Base-by-base conservation (phyloP, 2,113 vertebrate species). In the Silurus meridionalis region DNA sequence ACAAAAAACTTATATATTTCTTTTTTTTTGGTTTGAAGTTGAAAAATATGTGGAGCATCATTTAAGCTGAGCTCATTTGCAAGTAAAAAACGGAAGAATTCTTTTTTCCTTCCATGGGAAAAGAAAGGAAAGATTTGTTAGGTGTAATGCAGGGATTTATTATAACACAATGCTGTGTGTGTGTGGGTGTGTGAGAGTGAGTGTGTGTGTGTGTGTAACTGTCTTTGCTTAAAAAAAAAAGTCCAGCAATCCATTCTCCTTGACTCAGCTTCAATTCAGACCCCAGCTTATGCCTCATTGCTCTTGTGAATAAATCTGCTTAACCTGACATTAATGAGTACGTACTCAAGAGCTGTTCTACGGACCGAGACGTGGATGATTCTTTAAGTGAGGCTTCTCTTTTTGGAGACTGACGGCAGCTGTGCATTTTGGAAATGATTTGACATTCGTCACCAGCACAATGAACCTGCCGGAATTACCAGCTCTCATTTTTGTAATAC, bases 261-360 rank as follows among this genome's bases (percentile, higher is more conserved):
- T 83, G 83, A 85, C 37, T 84, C 80, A 4, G 83, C 53, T 87
- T 79, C 37, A 67, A 13, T 79, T 82, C 85, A 72, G 75, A 80
- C 84, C 21, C 60, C n/a, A 17, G 11, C 66, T 60, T 53, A 80
- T 61, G 86, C 50, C 89, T 88, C 89, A 84, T 89, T 88, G 77
- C 75, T n/a, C 86, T 75, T 9, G 82, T 86, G 87, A 88, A 84
- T 88, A 88, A 88, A 88, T 88, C 89, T 77, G 84, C 85, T 75
- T 84, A 86, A 84, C 78, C 78, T 77, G 86, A 84, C 74, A 88
- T 63, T 86, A 88, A 90, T 90, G 82, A 85, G 82, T 82, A 61
- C 19, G 53, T 84, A 72, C 60, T 83, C 85, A 48, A 84, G 74
- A 50, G 78, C 83, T 64, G 81, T 83, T 87, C 81, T 87, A 17